A percentile compares a stretch with the other conserved stretches of the same genome.
Conservation (phyloP, 1,140 invertebrate species). For the Trialeurodes vaporariorum region DNA sequence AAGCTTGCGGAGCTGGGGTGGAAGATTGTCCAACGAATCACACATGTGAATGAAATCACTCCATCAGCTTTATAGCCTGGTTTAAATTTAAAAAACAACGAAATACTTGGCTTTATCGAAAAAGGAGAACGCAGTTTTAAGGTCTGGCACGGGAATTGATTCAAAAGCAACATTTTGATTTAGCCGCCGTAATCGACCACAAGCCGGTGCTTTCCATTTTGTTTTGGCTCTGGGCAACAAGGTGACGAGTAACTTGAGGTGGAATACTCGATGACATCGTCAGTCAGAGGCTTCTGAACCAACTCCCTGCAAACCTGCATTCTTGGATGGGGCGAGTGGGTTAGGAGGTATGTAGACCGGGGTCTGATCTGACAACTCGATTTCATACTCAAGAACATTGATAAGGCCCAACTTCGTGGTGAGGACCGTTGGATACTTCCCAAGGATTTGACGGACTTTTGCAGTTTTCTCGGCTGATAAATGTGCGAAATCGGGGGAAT, state of each 20-base stretch:
- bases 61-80: background rate
- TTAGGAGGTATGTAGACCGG: background rate
- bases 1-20: no score
- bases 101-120: background rate
- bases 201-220: background rate
- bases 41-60: background rate
- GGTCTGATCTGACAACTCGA: background rate
- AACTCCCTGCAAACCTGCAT: no score
- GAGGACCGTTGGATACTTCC: no score
- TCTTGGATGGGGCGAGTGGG: background rate
- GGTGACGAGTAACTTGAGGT: background rate
- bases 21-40: no score
- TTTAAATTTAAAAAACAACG: background rate
- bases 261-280: background rate
- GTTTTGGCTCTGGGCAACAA: background rate
- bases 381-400: no score
- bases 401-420: no score
- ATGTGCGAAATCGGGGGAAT: no score
- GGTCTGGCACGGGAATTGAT: background rate
- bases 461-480: no score
- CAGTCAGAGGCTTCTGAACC: background rate
- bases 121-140: background rate
- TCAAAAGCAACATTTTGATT: background rate
- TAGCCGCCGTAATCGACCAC: background rate
- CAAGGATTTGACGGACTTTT: no score